Base-by-base conservation (phyloP, 2,113 vertebrate species). In the Muntiacus reevesi region DNA sequence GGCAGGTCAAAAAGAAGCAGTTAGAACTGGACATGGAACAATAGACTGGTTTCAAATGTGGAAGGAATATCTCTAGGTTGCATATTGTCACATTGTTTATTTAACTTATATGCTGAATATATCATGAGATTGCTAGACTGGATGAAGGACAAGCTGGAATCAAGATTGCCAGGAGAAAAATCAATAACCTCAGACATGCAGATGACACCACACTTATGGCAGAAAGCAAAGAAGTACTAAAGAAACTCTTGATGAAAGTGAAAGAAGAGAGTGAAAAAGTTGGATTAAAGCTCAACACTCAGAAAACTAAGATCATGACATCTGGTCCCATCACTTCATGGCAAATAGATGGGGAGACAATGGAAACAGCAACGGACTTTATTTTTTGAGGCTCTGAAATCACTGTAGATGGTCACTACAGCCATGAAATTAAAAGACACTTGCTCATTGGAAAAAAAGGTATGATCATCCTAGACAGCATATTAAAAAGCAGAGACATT, bases 361-460 rank as follows among this genome's bases (percentile, higher is more conserved):
- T 71, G n/a, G n/a, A 23, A 21, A 36, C 64, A 71, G 9, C 2
- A 11, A 36, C 2, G 36, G 19, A 36, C 19, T 36, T 36, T 71
- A 36, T 5, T 36, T 71, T 23, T 0, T 0, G 0, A n/a, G 9
- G n/a, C 5, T 36, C n/a, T 0, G 11, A 71, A 36, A 36, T 71
- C 17, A 71, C 19, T 71, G 9, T n/a, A 71, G 67, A 23, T 12
- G 4, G 19, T 71, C 9, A 71, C 19, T 36, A 10, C 67, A 40
- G 64, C n/a, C n/a, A 71, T 12, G 10, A 71, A 71, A 40, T 40
- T 71, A 71, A n/a, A 64, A 71, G 67, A 71, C 1, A 2, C 1
- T 71, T 71, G 9, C n/a, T 71, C 19, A 23, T 36, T 71, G 67
- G 19, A 23, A 36, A n/a, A 71, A 71, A 71, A 71, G 19, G 9